phyloP scores from a whole-genome alignment of 2,888 invertebrate species.

The Leptopilina drosophilae region DNA sequence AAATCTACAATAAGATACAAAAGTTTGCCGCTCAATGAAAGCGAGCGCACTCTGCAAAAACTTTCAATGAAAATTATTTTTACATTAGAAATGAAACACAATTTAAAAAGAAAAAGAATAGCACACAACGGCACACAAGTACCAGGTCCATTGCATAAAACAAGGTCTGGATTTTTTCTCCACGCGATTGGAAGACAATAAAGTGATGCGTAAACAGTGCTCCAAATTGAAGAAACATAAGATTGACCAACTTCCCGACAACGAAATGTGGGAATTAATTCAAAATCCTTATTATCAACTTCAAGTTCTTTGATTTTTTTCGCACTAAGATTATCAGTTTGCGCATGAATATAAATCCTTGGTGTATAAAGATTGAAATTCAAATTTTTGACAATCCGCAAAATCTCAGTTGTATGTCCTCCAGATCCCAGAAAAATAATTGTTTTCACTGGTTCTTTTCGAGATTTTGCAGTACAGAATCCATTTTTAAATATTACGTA shows the following conservation, averaged over 20 bases:
- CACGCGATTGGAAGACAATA: conserved; percentile 84
- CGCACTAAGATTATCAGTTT: conserved; percentile 87
- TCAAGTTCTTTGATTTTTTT: conserved; percentile 82
- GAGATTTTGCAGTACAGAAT: neutral
- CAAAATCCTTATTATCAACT: conserved; percentile 74
- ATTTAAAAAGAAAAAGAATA: conserved; percentile 85
- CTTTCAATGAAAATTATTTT: conserved; percentile 96
- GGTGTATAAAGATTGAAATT: conserved; percentile 83
- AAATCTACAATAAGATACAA: conserved; percentile 90
- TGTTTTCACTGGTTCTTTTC: conserved; percentile 71
- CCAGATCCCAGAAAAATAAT: conserved; percentile 87
- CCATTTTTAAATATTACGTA: neutral
- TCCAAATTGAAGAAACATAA: conserved; percentile 87
- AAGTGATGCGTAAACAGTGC: conserved; percentile 86
- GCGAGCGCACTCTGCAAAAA: conserved; percentile 92
- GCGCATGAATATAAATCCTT: conserved; percentile 87
- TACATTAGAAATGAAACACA: conserved; percentile 82
- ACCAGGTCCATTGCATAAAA: conserved; percentile 97
- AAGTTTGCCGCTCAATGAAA: conserved; percentile 94
- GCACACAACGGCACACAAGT: conserved; percentile 96
- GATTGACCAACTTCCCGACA: conserved; percentile 93
- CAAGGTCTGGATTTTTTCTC: conserved; percentile 86
- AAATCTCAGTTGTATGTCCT: conserved; percentile 97
- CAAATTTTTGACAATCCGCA: conserved; percentile 84
- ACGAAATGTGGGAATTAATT: conserved; percentile 84